A percentile compares a stretch with the other conserved stretches of the same genome.
phyloP scores from a whole-genome alignment of 2,113 vertebrate genomes.

The Willisornis vidua region DNA sequence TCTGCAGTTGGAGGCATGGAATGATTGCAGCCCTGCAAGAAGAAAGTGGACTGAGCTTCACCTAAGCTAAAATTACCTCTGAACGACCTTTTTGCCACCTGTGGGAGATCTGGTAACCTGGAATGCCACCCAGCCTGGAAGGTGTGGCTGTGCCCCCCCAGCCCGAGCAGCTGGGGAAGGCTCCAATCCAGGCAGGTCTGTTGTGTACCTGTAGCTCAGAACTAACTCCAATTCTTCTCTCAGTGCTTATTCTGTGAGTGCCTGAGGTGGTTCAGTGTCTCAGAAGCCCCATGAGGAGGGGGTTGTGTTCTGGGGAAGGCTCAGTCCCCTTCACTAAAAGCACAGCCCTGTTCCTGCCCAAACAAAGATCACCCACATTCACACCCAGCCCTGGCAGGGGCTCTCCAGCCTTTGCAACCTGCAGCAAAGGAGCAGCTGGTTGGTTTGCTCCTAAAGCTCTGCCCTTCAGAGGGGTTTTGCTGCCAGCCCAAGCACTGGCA shows the following conservation, averaged over 20 bases:
- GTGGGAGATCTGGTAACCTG: not conserved
- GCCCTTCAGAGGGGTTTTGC: not conserved
- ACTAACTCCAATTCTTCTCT: not conserved
- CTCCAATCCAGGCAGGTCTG: not conserved
- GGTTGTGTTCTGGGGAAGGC: not conserved
- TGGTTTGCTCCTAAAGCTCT: too few relatives aligned
- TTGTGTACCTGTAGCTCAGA: fast-evolving
- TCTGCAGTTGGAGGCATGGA: fast-evolving
- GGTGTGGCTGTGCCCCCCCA: not conserved
- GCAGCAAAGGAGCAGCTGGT: not conserved
- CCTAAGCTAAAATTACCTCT: not conserved
- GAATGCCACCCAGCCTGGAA: not conserved
- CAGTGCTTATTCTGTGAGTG: not conserved
- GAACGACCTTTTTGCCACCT: not conserved
- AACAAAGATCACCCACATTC: not conserved
- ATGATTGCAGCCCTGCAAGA: not conserved
- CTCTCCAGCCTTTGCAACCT: not conserved
- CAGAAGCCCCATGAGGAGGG: not conserved
- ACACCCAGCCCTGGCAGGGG: fast-evolving
- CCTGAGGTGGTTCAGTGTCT: not conserved
- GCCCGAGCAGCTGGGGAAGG: not conserved
- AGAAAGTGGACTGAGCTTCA: not conserved
- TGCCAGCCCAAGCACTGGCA: not conserved
- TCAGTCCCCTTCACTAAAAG: not conserved
- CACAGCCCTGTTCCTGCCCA: not conserved